Evolutionary conservation across 2,888 invertebrate species (phyloP).

Genomic region (Napeogenes inachia): DNA sequence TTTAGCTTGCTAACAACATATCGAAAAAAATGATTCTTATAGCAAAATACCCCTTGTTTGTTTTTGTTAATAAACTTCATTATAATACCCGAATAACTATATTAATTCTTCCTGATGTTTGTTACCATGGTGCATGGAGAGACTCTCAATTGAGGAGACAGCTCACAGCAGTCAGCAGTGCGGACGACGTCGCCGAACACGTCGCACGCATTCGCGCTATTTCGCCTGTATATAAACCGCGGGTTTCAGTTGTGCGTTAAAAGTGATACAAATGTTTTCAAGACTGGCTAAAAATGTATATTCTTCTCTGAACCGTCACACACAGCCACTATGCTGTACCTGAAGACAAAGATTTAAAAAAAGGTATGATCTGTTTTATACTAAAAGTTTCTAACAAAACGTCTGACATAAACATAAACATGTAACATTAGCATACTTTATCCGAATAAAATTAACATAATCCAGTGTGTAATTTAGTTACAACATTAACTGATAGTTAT

Average conservation of each 20-base stretch:
- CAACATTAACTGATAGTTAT: not conserved
- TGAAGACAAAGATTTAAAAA: conserved; percentile 8
- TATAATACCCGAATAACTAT: too few relatives aligned
- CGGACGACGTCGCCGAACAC: conserved; percentile 26
- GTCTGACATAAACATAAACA: not conserved
- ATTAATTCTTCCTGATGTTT: not conserved
- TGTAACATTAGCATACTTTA: not conserved
- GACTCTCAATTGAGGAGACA: conserved; percentile 21
- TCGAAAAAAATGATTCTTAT: too few relatives aligned
- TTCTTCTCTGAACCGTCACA: conserved; percentile 2
- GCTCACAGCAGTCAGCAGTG: conserved; percentile 20
- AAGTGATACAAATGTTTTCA: conserved; percentile 25
- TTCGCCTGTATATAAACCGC: conserved; percentile 17
- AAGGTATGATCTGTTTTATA: conserved; percentile 6
- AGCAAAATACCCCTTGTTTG: too few relatives aligned
- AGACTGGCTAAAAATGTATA: not conserved
- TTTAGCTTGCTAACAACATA: too few relatives aligned
- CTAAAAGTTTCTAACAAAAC: conserved; percentile 2
- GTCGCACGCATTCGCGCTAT: conserved; percentile 27
- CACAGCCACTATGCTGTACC: conserved; percentile 10
- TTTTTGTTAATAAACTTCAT: too few relatives aligned
- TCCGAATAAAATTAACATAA: not conserved
- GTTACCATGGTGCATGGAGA: conserved; percentile 7
- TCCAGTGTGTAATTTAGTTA: not conserved
- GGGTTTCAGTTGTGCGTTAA: conserved; percentile 12